Evolutionary conservation across 2,888 invertebrate species (phyloP).

Genomic region (Empis stercorea): DNA sequence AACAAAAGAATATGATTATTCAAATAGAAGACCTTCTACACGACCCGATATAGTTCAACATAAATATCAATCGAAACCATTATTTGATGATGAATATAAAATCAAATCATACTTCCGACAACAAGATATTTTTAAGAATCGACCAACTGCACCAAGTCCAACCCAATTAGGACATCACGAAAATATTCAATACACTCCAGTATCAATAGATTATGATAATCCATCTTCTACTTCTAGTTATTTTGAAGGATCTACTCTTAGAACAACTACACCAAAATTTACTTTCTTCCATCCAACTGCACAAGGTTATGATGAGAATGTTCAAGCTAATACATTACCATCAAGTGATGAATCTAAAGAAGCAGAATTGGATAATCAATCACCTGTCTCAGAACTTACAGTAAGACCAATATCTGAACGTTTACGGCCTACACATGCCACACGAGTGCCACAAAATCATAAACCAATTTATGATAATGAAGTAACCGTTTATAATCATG

Average conservation of each 20-base stretch:
- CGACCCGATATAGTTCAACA: constrained; percentile 17
- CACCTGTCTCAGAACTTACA: not conserved
- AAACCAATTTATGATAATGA: constrained; percentile 16
- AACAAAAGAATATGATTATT: no score
- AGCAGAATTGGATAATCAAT: not conserved
- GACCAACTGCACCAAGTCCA: constrained; percentile 17
- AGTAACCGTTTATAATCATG: constrained; percentile 21
- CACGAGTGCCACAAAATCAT: constrained; percentile 22
- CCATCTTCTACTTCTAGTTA: constrained; percentile 17
- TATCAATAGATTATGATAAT: constrained; percentile 23
- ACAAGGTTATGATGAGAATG: constrained; percentile 20
- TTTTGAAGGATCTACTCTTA: constrained; percentile 17
- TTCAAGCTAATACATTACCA: constrained; percentile 16
- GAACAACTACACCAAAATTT: constrained; percentile 19
- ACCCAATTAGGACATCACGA: constrained; percentile 21
- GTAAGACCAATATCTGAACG: not conserved
- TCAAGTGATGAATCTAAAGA: constrained; percentile 8
- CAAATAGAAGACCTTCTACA: constrained; percentile 2
- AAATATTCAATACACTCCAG: constrained; percentile 28
- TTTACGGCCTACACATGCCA: constrained; percentile 4
- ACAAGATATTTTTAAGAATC: constrained; percentile 32
- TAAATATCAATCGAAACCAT: constrained; percentile 13
- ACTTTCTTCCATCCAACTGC: constrained; percentile 27
- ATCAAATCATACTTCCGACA: constrained; percentile 36
- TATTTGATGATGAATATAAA: constrained; percentile 26